Evolutionary conservation across 2,888 invertebrate genomes (phyloP).

Genomic region (Pimpla rufipes): DNA sequence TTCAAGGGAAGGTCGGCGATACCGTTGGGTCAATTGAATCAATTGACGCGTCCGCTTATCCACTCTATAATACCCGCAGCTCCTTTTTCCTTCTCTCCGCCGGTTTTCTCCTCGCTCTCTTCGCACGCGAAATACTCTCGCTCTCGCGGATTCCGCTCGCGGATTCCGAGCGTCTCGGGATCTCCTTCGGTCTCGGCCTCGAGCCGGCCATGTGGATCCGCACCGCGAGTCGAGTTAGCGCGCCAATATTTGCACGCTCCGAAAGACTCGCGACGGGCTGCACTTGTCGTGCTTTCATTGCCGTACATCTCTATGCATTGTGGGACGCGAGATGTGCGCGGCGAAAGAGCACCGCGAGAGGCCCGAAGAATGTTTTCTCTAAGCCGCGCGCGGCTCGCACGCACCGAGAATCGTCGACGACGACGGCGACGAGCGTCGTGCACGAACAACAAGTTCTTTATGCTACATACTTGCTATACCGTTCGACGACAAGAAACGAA

Average conservation of each 20-base stretch:
- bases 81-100: constrained; percentile 3
- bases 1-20: constrained; percentile 42
- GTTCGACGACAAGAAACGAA: constrained; percentile 42
- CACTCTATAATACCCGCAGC: constrained; percentile 37
- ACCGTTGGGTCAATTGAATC: constrained; percentile 50
- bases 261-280: constrained; percentile 9
- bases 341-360: constrained; percentile 27
- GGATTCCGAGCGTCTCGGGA: constrained; percentile 25
- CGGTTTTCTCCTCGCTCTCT: constrained; percentile 28
- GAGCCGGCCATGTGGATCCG: not conserved
- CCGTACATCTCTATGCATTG: constrained; percentile 27
- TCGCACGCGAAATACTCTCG: constrained; percentile 7
- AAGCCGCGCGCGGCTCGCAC: constrained; percentile 21
- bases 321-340: not conserved
- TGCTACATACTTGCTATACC: constrained; percentile 21
- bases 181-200: not conserved
- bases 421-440: not conserved
- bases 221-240: constrained; percentile 13
- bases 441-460: constrained; percentile 60
- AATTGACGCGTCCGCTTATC: constrained; percentile 48
- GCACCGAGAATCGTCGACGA: constrained; percentile 32
- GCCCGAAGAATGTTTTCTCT: constrained; percentile 25
- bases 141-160: constrained; percentile 15
- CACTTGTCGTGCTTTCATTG: constrained; percentile 35
- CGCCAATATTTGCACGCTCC: constrained; percentile 36